These are phyloP conservation scores for Holothuria glaberrima DNA, from an alignment of 35 echinoderm and acorn worm genomes.

Conservation along the genomic window DNA sequence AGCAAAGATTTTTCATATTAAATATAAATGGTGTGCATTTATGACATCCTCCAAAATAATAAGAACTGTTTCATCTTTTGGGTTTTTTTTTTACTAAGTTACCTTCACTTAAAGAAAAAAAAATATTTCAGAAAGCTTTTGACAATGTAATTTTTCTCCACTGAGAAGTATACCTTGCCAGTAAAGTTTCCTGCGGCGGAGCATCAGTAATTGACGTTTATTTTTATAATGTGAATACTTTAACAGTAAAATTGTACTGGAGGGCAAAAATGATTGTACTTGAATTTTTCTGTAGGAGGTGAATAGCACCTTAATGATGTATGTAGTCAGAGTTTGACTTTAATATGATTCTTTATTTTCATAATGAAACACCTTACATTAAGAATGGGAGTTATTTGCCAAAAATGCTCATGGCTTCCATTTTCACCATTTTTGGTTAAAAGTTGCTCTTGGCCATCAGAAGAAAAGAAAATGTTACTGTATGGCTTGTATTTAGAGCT, in stretches of 20 bases:
- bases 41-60: constrained; percentile 39
- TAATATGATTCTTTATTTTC: constrained; percentile 13
- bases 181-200: neutral
- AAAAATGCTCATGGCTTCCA: constrained; percentile 45
- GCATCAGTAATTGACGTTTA: constrained; percentile 45
- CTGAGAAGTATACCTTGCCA: neutral
- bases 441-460: no score
- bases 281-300: constrained; percentile 27
- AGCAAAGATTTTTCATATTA: constrained; percentile 15
- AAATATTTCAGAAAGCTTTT: constrained; percentile 40
- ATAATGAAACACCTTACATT: constrained; percentile 63
- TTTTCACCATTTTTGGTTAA: constrained; percentile 11
- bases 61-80: constrained; percentile 30
- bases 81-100: constrained; percentile 11
- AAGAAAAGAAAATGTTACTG: no score
- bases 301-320: constrained; percentile 50
- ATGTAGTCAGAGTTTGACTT: constrained; percentile 12
- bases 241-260: constrained; percentile 33
- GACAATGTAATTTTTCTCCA: neutral
- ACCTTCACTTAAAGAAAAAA: constrained; percentile 33
- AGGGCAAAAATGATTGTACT: constrained; percentile 43
- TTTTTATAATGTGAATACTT: constrained; percentile 47
- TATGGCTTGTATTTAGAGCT: no score
- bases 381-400: constrained; percentile 47
- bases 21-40: constrained; percentile 50